Percentiles rank a stretch among this genome's conserved stretches.
These are phyloP conservation scores for Etheostoma cragini DNA, from an alignment of 2,113 vertebrate genomes.

Conservation along the genomic window DNA sequence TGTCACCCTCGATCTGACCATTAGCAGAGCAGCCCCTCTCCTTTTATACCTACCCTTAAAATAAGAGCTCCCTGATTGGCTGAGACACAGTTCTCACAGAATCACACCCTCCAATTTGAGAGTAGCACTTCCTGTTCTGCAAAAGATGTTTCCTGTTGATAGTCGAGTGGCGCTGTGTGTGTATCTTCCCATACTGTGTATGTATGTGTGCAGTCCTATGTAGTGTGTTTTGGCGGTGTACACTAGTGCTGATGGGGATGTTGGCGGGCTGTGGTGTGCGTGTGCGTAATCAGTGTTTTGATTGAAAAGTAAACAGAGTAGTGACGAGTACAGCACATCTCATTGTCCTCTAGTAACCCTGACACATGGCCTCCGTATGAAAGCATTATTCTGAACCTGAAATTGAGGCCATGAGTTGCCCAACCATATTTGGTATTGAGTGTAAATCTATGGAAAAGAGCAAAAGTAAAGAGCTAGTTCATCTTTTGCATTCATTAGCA, in stretches of 20 bases:
- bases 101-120: conserved; percentile 84
- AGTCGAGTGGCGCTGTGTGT: conserved; percentile 61
- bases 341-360: conserved; percentile 39
- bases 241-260: conserved; percentile 73
- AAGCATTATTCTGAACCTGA: conserved; percentile 9
- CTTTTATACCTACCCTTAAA: conserved; percentile 93
- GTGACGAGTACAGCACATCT: conserved; percentile 38
- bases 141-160: conserved; percentile 97
- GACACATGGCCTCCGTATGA: neutral
- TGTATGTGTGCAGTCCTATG: neutral
- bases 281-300: conserved; percentile 69
- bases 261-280: conserved; percentile 7
- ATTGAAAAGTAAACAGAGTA: conserved; percentile 75
- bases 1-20: conserved; percentile 38
- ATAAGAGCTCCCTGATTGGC: conserved; percentile 89
- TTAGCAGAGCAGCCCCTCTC: conserved; percentile 36
- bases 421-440: neutral
- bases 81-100: conserved; percentile 78
- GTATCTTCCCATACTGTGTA: conserved; percentile 6
- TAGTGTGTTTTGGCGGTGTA: conserved; percentile 75
- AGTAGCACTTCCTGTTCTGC: conserved; percentile 89
- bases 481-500: neutral
- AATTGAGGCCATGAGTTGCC: neutral
- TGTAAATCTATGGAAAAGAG: neutral
- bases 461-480: neutral